These are phyloP conservation scores for Phyllotreta cruciferae DNA, from an alignment of 2,888 invertebrate genomes.

Conservation along the genomic window DNA sequence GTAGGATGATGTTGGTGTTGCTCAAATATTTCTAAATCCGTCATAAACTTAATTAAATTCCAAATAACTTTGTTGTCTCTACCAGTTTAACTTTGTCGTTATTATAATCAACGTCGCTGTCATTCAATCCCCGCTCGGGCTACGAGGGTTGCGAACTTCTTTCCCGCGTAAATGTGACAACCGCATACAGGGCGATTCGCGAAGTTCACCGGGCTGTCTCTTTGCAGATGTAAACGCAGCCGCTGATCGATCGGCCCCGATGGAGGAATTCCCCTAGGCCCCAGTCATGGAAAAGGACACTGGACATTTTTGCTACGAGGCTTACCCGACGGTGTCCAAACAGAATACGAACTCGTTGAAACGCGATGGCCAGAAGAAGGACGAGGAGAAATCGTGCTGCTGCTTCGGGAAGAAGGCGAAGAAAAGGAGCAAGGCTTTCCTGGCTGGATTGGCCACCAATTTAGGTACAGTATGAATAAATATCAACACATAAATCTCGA, in stretches of 20 bases:
- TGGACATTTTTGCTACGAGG: constrained; percentile 60
- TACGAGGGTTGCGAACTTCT: too few species aligned
- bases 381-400: constrained; percentile 52
- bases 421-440: constrained; percentile 62
- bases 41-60: too few species aligned
- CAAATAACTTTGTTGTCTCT: too few species aligned
- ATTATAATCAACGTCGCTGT: too few species aligned
- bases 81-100: too few species aligned
- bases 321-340: constrained; percentile 58
- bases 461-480: constrained; percentile 54
- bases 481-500: not conserved
- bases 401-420: constrained; percentile 55
- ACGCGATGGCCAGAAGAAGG: constrained; percentile 57
- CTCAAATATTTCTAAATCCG: too few species aligned
- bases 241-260: constrained; percentile 14
- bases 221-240: not conserved
- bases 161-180: too few species aligned
- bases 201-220: too few species aligned
- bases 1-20: too few species aligned
- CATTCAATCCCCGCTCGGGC: too few species aligned
- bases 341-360: constrained; percentile 55
- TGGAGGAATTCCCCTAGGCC: constrained; percentile 14
- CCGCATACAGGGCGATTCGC: too few species aligned
- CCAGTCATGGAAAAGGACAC: constrained; percentile 52
- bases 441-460: constrained; percentile 80